phyloP scores from a whole-genome alignment of 2,113 vertebrate genomes.

The Sander lucioperca region DNA sequence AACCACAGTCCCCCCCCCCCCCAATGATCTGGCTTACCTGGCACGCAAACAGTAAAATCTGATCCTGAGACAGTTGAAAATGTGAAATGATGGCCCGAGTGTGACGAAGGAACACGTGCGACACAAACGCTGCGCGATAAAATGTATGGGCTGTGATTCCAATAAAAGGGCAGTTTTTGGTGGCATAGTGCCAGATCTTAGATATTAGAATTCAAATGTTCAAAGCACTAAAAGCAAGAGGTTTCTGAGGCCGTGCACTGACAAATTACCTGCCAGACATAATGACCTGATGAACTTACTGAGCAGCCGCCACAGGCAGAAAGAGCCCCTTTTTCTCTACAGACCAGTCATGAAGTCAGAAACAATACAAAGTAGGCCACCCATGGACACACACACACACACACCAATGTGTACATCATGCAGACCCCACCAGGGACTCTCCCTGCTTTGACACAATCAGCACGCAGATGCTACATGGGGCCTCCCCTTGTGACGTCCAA shows the following conservation, averaged over 20 bases:
- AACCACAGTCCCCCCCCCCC: conserved; percentile 1
- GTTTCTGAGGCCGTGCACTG: background rate
- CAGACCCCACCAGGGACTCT: conserved; percentile 8
- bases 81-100: conserved; percentile 2
- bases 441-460: conserved; percentile 28
- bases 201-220: background rate
- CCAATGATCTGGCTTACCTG: background rate
- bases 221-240: background rate
- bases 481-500: conserved; percentile 37
- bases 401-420: background rate
- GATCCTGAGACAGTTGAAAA: background rate
- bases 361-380: conserved; percentile 17
- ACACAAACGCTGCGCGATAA: background rate
- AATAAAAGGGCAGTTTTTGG: background rate
- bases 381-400: conserved; percentile 1
- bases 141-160: background rate
- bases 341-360: conserved; percentile 33
- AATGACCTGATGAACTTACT: conserved; percentile 3
- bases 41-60: conserved; percentile 18
- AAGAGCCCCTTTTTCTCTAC: background rate
- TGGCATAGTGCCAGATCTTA: background rate
- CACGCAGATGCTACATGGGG: no score
- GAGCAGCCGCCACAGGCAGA: conserved; percentile 25
- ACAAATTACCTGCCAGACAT: conserved; percentile 7
- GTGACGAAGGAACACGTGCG: background rate